Conservation (phyloP, 2,797 vertebrate species). For the Manis crassicaudata region DNA sequence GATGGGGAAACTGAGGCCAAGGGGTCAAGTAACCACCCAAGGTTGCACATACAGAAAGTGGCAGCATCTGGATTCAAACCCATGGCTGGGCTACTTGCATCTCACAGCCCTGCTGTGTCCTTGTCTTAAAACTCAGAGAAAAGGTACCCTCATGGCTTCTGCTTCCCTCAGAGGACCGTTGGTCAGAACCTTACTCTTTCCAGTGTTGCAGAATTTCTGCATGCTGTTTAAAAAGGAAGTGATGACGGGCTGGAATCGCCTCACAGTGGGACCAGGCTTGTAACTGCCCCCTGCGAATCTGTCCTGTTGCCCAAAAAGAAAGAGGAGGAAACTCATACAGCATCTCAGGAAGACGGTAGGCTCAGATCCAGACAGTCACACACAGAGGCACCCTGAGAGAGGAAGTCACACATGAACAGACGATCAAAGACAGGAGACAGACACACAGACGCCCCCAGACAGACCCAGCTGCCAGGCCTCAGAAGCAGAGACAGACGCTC, state of each 20-base stretch:
- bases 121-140: neutral
- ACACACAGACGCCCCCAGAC: neutral
- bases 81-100: neutral
- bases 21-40: rapidly evolving
- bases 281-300: neutral
- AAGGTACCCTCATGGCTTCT: rapidly evolving
- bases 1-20: neutral
- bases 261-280: neutral
- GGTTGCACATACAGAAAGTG: neutral
- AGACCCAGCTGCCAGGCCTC: neutral
- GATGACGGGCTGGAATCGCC: neutral
- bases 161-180: neutral
- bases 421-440: neutral
- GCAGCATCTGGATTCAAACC: neutral
- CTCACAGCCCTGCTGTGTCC: too few species aligned
- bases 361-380: neutral
- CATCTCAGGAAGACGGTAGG: neutral
- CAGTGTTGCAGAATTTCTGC: neutral
- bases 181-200: neutral
- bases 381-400: neutral
- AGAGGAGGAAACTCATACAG: neutral
- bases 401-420: neutral
- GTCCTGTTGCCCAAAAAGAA: neutral
- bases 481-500: neutral
- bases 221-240: neutral